Percentiles rank a stretch among this genome's conserved stretches.
Conservation (phyloP, 2,797 vertebrate species). For the Diceros bicornis region DNA sequence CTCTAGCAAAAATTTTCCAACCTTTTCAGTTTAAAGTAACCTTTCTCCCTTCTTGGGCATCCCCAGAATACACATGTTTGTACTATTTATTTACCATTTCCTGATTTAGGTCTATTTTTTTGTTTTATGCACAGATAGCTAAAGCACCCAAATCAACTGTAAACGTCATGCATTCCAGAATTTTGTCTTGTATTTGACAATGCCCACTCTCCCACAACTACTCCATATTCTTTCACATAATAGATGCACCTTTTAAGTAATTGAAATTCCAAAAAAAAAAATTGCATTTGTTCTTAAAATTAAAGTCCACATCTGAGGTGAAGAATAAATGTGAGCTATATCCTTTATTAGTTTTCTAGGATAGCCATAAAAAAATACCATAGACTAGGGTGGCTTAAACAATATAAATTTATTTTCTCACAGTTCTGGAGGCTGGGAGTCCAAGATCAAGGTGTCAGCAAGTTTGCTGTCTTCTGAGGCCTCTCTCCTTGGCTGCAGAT, state of each 20-base stretch:
- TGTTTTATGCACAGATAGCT: neutral
- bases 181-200: neutral
- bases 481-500: neutral
- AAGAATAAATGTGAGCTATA: slow-evolving; percentile 4
- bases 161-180: neutral
- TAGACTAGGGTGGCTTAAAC: neutral
- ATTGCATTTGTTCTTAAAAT: slow-evolving; percentile 19
- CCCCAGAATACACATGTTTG: neutral
- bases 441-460: neutral
- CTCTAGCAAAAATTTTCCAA: neutral
- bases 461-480: neutral
- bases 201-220: neutral
- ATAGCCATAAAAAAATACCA: neutral
- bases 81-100: neutral
- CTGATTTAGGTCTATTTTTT: neutral
- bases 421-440: neutral
- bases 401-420: neutral
- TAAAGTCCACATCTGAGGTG: neutral
- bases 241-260: neutral
- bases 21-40: neutral
- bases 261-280: neutral
- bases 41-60: neutral
- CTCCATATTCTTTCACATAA: neutral
- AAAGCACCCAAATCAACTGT: neutral
- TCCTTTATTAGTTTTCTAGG: neutral